Conservation (phyloP, 2,888 invertebrate genomes). For the Tetragonisca angustula region DNA sequence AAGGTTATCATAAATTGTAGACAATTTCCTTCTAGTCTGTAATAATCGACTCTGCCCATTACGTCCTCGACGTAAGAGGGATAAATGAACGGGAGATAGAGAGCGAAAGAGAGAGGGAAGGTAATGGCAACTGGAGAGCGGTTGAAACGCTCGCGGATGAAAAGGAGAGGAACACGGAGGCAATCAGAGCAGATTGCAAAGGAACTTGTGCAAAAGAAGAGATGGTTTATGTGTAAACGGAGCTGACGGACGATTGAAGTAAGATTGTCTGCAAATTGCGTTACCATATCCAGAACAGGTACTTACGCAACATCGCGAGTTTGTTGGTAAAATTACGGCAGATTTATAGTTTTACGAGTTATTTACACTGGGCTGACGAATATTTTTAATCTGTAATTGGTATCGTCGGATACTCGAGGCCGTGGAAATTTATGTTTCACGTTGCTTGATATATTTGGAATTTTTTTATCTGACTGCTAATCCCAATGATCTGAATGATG, state of each 20-base stretch:
- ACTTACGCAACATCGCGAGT: background rate
- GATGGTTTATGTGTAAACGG: background rate
- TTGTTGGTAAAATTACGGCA: background rate
- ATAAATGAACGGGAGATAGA: background rate
- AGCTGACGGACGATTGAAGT: background rate
- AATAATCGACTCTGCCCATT: background rate
- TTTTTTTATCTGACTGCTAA: too few relatives aligned
- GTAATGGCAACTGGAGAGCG: background rate
- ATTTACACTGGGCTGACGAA: too few relatives aligned
- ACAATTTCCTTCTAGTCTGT: conserved; percentile 1
- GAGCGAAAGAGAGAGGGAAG: background rate
- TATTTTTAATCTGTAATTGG: too few relatives aligned
- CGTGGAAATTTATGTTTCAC: too few relatives aligned
- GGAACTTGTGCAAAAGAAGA: background rate
- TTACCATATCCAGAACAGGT: background rate
- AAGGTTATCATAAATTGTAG: conserved; percentile 12
- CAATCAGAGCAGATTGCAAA: background rate
- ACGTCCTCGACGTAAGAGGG: background rate
- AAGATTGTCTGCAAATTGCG: background rate
- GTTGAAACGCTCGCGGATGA: background rate
- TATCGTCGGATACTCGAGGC: too few relatives aligned
- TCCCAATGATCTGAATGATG: too few relatives aligned
- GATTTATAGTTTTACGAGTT: too few relatives aligned
- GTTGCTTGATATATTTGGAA: too few relatives aligned
- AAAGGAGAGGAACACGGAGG: background rate